These are phyloP conservation scores for Leptogaster cylindrica DNA, from an alignment of 2,888 invertebrate species.

Conservation along the genomic window DNA sequence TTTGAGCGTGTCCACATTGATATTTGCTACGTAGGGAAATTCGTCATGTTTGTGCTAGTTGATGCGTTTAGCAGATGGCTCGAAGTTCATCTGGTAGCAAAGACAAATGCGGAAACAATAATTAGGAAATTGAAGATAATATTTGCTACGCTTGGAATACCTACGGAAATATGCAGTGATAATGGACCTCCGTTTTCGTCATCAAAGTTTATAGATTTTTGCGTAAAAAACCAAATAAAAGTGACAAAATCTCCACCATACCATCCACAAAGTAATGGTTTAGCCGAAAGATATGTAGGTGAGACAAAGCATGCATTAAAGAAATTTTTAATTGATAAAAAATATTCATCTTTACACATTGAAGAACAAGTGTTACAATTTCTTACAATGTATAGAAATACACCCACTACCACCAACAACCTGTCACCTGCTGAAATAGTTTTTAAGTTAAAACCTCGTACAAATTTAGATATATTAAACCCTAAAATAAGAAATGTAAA, in stretches of 20 bases:
- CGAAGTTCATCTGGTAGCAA: constrained; percentile 52
- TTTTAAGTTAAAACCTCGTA: not conserved
- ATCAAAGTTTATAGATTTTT: not conserved
- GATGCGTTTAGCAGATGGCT: constrained; percentile 59
- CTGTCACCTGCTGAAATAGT: not conserved
- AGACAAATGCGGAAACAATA: constrained; percentile 34
- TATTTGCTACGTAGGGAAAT: constrained; percentile 6
- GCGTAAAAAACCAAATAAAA: not conserved
- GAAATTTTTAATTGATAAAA: constrained; percentile 43
- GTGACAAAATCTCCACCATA: not conserved
- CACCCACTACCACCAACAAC: not conserved
- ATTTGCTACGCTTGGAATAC: constrained; percentile 50
- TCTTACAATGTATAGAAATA: not conserved
- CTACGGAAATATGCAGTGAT: constrained; percentile 48
- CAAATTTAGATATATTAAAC: not conserved
- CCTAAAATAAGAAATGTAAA: not conserved
- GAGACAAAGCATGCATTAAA: constrained; percentile 47
- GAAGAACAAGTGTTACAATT: not conserved
- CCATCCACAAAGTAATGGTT: not conserved
- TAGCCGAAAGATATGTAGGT: constrained; percentile 42
- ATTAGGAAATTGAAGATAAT: constrained; percentile 44
- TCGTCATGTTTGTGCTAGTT: constrained; percentile 52
- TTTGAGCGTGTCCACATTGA: constrained; percentile 16
- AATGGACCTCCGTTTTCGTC: constrained; percentile 49
- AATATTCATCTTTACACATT: not conserved